Base-by-base conservation (phyloP, 2,888 invertebrate species). In the Andrena chrysosceles region DNA sequence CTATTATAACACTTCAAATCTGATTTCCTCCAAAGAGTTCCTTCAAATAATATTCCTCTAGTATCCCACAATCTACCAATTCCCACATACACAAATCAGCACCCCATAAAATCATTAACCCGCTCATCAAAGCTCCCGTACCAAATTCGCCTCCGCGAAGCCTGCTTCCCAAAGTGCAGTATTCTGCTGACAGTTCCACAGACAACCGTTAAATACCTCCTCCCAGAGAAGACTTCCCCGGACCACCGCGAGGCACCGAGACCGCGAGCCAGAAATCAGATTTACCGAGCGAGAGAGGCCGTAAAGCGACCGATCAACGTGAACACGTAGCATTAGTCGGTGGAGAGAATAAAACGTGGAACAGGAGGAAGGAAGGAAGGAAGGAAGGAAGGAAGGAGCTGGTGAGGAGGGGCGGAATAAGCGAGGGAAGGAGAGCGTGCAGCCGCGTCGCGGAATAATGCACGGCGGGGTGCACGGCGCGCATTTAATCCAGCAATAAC, bases 401-500 rank as follows among this genome's bases (percentile, higher is more conserved):
- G 68, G 54, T 26, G 8, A 56, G 23, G 26, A 56, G 42, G 42
- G 42, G 1, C 23, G 48, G 60, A 70, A 70, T 60, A 70, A 48
- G 13, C 70, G n/a, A 29, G 31, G 70, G 42, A 42, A 70, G 70
- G 56, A 54, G 33, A 72, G 70, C 49, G 74, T 23, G 71, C 69
- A 62, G 79, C 42, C 68, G 64, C 75, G 70, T 81, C 77, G 72
- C 78, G 81, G 83, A 78, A 90, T 90, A 90, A 90, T 88, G 87
- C 89, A 68, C 89, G 87, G 81, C 89, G 83, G 89, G 90, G 85
- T 80, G 88, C 86, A 83, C 63, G 85, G 88, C 64, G 83, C 84
- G 85, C 87, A 87, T 89, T 91, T 90, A 91, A 92, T 92, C 90
- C 90, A 90, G 90, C 89, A 92, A 91, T 92, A 91, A 92, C 90